These are phyloP conservation scores for Coenobita brevimanus DNA, from an alignment of 1,140 invertebrate genomes.

Conservation along the genomic window DNA sequence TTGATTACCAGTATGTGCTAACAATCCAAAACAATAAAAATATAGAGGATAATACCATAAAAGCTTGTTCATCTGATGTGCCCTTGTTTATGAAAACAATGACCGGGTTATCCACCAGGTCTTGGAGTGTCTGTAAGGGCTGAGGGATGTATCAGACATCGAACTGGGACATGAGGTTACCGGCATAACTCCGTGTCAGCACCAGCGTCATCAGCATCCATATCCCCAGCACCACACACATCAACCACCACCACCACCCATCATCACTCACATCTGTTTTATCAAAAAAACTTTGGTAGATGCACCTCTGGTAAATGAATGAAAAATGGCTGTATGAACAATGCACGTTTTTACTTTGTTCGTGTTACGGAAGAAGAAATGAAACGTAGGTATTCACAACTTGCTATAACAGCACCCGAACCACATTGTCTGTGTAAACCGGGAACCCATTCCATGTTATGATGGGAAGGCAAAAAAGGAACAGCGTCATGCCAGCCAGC, in stretches of 20 bases:
- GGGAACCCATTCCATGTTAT: neutral
- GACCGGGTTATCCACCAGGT: neutral
- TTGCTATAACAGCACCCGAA: constrained; percentile 19
- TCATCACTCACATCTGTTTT: neutral
- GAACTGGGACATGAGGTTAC: neutral
- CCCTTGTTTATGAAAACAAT: neutral
- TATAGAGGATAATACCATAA: too few species aligned
- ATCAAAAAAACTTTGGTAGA: neutral
- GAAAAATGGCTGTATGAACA: neutral
- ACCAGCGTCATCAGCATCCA: too few species aligned
- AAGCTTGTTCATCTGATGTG: too few species aligned
- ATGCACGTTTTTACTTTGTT: too few species aligned
- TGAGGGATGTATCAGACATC: neutral
- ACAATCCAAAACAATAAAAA: too few species aligned
- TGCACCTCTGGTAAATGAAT: neutral
- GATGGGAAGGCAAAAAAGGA: neutral
- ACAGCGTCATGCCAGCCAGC: neutral
- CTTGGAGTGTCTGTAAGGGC: too few species aligned
- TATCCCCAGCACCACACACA: too few species aligned
- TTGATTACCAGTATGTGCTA: too few species aligned
- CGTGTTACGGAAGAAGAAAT: neutral
- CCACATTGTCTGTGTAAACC: neutral
- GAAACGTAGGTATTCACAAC: neutral
- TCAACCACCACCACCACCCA: neutral
- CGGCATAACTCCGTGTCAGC: too few species aligned